Evolutionary conservation across 2,888 invertebrate genomes (phyloP).

Genomic region (Drosophila paramelanica): DNA sequence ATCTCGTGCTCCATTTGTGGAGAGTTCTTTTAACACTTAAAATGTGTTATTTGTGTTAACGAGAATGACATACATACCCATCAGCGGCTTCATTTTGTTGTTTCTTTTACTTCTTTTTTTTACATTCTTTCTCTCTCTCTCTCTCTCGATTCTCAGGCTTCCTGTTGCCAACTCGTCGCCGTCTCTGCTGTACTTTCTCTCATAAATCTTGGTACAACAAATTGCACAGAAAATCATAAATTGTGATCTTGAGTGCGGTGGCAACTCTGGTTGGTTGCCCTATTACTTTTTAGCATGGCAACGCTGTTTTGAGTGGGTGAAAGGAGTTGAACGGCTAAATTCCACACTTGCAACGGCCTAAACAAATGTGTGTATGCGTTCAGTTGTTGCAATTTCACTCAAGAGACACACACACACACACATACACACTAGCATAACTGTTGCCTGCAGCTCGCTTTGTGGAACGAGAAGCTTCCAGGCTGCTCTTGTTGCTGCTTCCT

Average conservation of each 20-base stretch:
- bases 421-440: slow-evolving; percentile 40
- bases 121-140: too few relatives aligned
- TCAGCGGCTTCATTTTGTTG: slow-evolving; percentile 8
- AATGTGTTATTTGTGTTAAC: slow-evolving; percentile 1
- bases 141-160: slow-evolving; percentile 11
- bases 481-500: slow-evolving; percentile 12
- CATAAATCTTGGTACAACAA: slow-evolving; percentile 68
- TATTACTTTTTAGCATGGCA: slow-evolving; percentile 12
- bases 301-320: slow-evolving; percentile 67
- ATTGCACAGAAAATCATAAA: slow-evolving; percentile 56
- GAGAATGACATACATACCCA: slow-evolving; percentile 25
- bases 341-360: slow-evolving; percentile 6
- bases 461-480: slow-evolving; percentile 56
- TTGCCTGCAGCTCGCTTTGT: slow-evolving; percentile 34
- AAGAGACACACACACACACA: slow-evolving; percentile 19
- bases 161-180: slow-evolving; percentile 5
- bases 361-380: slow-evolving; percentile 4
- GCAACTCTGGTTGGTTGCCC: slow-evolving; percentile 26
- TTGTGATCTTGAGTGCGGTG: slow-evolving; percentile 40
- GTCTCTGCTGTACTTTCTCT: slow-evolving; percentile 59
- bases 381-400: slow-evolving; percentile 58
- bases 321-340: slow-evolving; percentile 72
- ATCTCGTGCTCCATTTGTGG: slow-evolving; percentile 22
- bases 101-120: not conserved
- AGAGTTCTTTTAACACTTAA: slow-evolving; percentile 24